Percentiles rank a stretch among this genome's conserved stretches.
These are phyloP conservation scores for Contarinia nasturtii DNA, from an alignment of 1,140 invertebrate species.

Conservation along the genomic window DNA sequence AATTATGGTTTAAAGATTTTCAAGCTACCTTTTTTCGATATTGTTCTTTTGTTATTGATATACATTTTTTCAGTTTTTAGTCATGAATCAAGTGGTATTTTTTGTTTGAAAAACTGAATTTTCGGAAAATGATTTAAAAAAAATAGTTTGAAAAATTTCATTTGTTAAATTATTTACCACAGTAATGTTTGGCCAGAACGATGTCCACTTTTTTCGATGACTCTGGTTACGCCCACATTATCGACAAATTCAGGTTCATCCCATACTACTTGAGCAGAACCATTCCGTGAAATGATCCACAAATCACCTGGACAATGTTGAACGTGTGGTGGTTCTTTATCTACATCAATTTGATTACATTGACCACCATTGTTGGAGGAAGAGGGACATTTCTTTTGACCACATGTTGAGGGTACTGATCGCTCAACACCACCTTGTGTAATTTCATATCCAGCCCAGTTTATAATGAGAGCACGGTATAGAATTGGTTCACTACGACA, in stretches of 20 bases:
- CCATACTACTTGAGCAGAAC: conserved; percentile 83
- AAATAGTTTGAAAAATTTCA: no score
- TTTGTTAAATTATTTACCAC: no score
- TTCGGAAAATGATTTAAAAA: no score
- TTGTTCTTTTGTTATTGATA: no score
- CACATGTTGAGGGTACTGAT: conserved; percentile 77
- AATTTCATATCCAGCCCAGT: conserved; percentile 86
- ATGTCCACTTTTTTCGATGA: conserved; percentile 72
- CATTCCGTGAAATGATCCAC: conserved; percentile 84
- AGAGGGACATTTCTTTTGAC: conserved; percentile 65
- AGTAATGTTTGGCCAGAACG: conserved; percentile 76
- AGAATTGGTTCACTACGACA: conserved; percentile 83
- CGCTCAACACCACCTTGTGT: conserved; percentile 75
- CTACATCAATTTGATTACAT: conserved; percentile 66
- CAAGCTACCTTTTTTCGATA: no score
- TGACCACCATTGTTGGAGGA: conserved; percentile 63
- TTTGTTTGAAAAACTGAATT: no score
- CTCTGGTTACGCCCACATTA: conserved; percentile 59
- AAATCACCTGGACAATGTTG: conserved; percentile 82
- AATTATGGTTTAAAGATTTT: no score
- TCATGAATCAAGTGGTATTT: no score
- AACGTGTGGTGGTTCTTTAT: conserved; percentile 70
- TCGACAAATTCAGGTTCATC: conserved; percentile 82
- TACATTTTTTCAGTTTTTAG: no score
- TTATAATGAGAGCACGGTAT: conserved; percentile 65